Conservation (phyloP, 2,113 vertebrate genomes). For the Myxocyprinus asiaticus region DNA sequence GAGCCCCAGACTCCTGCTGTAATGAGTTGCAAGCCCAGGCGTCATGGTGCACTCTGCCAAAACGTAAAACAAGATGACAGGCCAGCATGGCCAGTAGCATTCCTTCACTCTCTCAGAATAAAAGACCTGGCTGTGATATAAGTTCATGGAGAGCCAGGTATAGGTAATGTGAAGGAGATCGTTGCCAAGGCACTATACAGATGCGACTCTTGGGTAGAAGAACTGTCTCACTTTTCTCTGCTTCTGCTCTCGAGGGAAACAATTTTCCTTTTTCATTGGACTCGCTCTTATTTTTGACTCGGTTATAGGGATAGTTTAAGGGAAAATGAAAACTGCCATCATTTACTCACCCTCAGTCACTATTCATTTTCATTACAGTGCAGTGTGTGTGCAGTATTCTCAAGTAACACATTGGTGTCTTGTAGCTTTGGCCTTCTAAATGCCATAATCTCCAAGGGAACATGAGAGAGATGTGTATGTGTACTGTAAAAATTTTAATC, state of each 20-base stretch:
- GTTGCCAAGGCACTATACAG: conserved; percentile 16
- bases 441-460: neutral
- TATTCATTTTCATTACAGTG: too few relatives aligned
- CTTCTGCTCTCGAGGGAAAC: conserved; percentile 31
- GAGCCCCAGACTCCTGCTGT: conserved; percentile 56
- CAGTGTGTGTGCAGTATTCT: neutral
- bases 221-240: conserved; percentile 19
- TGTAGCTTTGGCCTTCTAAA: neutral
- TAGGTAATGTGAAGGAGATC: conserved; percentile 21
- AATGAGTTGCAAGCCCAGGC: conserved; percentile 58
- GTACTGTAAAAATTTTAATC: conserved; percentile 28
- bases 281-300: too few relatives aligned
- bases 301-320: too few relatives aligned
- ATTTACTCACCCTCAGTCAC: too few relatives aligned
- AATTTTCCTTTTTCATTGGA: neutral
- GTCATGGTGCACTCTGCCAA: conserved; percentile 51
- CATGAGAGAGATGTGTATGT: conserved; percentile 29
- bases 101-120: conserved; percentile 9
- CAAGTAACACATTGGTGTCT: neutral
- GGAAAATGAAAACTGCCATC: too few relatives aligned
- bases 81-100: neutral
- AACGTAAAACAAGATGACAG: conserved; percentile 53
- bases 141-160: conserved; percentile 26
- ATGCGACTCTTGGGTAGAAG: neutral
- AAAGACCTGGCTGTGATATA: conserved; percentile 28